Evolutionary conservation across 2,888 invertebrate genomes (phyloP).

Genomic region (Cordylochernes scorpioides): DNA sequence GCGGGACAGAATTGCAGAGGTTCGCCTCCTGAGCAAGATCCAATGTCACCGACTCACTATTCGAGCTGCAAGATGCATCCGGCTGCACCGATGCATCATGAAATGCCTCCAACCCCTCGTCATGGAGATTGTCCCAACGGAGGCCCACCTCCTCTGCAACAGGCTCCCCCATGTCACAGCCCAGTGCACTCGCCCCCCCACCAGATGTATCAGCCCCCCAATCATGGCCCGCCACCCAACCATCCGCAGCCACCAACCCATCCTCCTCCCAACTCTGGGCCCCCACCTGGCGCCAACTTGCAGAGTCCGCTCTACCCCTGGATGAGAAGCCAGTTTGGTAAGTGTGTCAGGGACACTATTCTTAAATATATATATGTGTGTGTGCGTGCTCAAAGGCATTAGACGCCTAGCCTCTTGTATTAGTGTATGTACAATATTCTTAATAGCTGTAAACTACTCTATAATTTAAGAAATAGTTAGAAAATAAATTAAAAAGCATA

Average conservation of each 20-base stretch:
- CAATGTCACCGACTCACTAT: constrained; percentile 36
- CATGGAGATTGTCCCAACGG: constrained; percentile 5
- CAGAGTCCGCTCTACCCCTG: constrained; percentile 88
- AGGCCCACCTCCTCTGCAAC: constrained; percentile 7
- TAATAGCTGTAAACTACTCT: too few species aligned
- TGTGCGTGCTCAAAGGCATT: too few species aligned
- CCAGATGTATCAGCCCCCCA: constrained; percentile 8
- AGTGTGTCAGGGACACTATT: too few species aligned
- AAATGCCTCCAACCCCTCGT: constrained; percentile 10
- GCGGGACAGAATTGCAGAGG: constrained; percentile 16
- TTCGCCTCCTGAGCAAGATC: constrained; percentile 28
- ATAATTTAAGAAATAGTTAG: too few species aligned
- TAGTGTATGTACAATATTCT: too few species aligned
- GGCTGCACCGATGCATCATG: constrained; percentile 22
- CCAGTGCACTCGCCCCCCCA: constrained; percentile 11
- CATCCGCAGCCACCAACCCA: constrained; percentile 4
- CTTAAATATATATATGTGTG: too few species aligned
- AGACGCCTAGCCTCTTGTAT: too few species aligned
- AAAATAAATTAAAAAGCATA: too few species aligned
- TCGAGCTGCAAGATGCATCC: constrained; percentile 63
- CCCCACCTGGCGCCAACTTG: constrained; percentile 23
- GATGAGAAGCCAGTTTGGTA: constrained; percentile 97
- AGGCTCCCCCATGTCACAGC: constrained; percentile 10
- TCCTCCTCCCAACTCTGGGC: constrained; percentile 5
- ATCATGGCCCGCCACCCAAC: constrained; percentile 3